A percentile compares a stretch with the other conserved stretches of the same genome.
Conservation (phyloP, 2,113 vertebrate species). For the Python bivittatus region DNA sequence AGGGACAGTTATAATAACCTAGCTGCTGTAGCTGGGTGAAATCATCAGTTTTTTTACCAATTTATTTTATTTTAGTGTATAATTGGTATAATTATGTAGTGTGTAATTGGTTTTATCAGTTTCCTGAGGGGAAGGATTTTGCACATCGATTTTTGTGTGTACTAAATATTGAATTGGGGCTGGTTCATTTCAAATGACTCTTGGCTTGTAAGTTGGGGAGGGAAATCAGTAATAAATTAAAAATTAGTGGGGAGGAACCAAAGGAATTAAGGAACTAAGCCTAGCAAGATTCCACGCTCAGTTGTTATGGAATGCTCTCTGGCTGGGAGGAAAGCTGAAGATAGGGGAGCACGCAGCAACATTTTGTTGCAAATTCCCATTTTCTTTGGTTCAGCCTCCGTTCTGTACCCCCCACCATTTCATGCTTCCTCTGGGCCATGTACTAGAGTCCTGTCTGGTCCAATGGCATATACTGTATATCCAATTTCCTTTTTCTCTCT, state of each 20-base stretch:
- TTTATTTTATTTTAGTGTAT: too few species aligned
- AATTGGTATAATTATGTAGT: too few species aligned
- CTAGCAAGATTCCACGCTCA: not conserved
- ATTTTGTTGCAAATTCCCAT: not conserved
- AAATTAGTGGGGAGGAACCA: not conserved
- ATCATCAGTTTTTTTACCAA: too few species aligned
- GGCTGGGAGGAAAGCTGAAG: not conserved
- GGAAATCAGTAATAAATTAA: not conserved
- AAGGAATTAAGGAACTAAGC: too few species aligned
- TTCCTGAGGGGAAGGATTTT: too few species aligned
- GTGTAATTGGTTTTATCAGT: too few species aligned
- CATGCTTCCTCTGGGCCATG: not conserved
- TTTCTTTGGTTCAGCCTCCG: rapidly evolving
- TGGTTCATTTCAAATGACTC: too few species aligned
- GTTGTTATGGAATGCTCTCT: not conserved
- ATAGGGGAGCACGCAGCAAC: not conserved
- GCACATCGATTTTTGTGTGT: too few species aligned
- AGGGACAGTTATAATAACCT: too few species aligned
- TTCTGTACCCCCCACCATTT: not conserved
- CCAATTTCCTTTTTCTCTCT: not conserved
- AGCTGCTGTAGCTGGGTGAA: too few species aligned
- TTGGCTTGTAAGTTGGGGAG: too few species aligned
- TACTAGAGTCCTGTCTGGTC: not conserved
- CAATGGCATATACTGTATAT: not conserved
- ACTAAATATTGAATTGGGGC: too few species aligned